These are phyloP conservation scores for Gambusia yucatana DNA, from an alignment of 2,797 vertebrate species.

Conservation along the genomic window DNA sequence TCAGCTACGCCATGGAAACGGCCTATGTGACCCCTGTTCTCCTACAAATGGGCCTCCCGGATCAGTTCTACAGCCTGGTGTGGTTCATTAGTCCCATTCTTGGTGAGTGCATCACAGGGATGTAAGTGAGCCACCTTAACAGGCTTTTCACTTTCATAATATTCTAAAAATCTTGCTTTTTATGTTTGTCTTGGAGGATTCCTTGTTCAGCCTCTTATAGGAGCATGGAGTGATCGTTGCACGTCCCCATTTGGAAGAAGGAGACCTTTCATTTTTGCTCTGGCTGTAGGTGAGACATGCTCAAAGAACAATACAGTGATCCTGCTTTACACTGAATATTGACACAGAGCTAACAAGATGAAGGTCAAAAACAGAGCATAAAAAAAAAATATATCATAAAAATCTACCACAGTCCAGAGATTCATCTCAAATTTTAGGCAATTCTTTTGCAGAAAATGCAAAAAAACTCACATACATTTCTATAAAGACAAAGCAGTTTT, in stretches of 20 bases:
- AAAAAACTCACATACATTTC: background rate
- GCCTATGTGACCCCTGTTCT: slow-evolving; percentile 96
- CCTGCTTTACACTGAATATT: background rate
- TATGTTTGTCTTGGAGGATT: slow-evolving; percentile 85
- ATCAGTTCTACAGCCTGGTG: slow-evolving; percentile 96
- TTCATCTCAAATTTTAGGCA: background rate
- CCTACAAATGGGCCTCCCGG: slow-evolving; percentile 96
- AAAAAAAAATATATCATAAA: background rate
- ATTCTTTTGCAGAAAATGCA: background rate
- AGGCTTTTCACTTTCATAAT: background rate
- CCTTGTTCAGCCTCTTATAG: slow-evolving; percentile 93
- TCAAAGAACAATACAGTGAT: background rate
- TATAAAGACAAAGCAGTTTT: background rate
- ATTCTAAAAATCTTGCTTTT: slow-evolving; percentile 1
- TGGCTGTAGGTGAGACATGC: slow-evolving; percentile 89
- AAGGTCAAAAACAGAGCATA: background rate
- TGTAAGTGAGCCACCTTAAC: background rate
- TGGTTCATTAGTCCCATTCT: slow-evolving; percentile 99
- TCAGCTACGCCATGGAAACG: slow-evolving; percentile 99
- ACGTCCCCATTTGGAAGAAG: slow-evolving; percentile 95
- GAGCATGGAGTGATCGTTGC: slow-evolving; percentile 97
- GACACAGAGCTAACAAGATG: background rate
- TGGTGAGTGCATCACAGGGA: slow-evolving; percentile 76
- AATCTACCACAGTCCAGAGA: background rate
- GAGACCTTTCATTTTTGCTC: slow-evolving; percentile 95